A percentile compares a stretch with the other conserved stretches of the same genome.
Conservation (phyloP, 2,113 vertebrate genomes). For the Pygoscelis adeliae region DNA sequence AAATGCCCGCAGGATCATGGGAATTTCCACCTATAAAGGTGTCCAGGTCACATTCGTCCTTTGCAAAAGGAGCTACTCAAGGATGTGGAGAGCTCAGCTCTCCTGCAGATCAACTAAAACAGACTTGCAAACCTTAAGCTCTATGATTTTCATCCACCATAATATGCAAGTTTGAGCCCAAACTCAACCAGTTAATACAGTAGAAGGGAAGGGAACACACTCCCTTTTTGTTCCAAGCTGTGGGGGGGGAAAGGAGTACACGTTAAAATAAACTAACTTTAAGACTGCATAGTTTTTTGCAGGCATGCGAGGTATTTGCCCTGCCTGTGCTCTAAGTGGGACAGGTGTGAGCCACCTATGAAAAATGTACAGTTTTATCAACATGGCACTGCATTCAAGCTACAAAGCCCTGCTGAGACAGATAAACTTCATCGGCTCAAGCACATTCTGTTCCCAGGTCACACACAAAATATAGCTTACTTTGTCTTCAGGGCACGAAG, state of each 20-base stretch:
- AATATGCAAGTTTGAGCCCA: not conserved
- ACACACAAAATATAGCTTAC: not conserved
- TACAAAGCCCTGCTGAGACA: not conserved
- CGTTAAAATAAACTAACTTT: not conserved
- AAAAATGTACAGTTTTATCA: not conserved
- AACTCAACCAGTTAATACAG: not conserved
- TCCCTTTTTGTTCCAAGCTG: not conserved
- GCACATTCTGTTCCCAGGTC: constrained; percentile 15
- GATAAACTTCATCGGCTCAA: not conserved
- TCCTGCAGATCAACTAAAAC: not conserved
- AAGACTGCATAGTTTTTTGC: not conserved
- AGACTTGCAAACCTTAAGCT: not conserved
- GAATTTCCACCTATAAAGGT: not conserved
- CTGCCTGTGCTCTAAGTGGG: not conserved
- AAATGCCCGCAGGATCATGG: not conserved
- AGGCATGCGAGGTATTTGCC: accelerated
- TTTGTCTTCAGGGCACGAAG: constrained; percentile 29
- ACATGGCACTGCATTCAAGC: not conserved
- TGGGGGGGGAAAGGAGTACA: accelerated
- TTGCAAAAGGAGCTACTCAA: not conserved
- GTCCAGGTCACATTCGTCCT: not conserved
- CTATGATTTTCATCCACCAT: not conserved
- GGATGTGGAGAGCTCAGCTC: not conserved
- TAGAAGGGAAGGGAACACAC: not conserved
- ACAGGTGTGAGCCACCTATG: not conserved